Percentiles rank a stretch among this genome's conserved stretches.
phyloP scores from a whole-genome alignment of 2,113 vertebrate genomes.

The Erpornis zantholeuca region DNA sequence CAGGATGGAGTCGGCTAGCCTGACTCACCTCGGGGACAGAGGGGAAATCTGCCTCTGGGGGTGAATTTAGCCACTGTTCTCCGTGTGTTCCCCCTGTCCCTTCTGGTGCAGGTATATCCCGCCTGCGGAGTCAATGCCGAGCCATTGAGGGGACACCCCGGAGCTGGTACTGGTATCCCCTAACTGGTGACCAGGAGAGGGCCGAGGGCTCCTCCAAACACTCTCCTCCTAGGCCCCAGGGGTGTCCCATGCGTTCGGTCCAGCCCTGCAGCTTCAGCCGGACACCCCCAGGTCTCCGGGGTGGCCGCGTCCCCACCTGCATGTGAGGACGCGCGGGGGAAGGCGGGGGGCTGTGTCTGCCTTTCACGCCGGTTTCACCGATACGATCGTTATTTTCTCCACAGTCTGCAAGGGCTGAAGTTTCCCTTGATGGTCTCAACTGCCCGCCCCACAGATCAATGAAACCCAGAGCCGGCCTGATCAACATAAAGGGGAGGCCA shows the following conservation, averaged over 20 bases:
- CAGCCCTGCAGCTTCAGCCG: background rate
- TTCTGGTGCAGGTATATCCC: background rate
- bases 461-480: background rate
- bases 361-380: background rate
- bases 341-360: background rate
- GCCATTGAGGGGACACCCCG: no score
- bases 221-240: fast-evolving
- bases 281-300: background rate
- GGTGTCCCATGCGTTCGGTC: background rate
- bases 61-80: background rate
- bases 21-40: background rate
- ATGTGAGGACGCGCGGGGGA: background rate
- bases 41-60: background rate
- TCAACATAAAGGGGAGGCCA: background rate
- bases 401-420: background rate
- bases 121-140: background rate
- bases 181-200: fast-evolving
- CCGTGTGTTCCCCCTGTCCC: fast-evolving
- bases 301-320: background rate
- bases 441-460: background rate
- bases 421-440: slow-evolving; percentile 29
- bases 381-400: background rate
- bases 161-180: fast-evolving
- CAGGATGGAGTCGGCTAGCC: fast-evolving
- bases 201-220: background rate